Conservation (phyloP, 2,797 vertebrate genomes). For the Meda fulgida region DNA sequence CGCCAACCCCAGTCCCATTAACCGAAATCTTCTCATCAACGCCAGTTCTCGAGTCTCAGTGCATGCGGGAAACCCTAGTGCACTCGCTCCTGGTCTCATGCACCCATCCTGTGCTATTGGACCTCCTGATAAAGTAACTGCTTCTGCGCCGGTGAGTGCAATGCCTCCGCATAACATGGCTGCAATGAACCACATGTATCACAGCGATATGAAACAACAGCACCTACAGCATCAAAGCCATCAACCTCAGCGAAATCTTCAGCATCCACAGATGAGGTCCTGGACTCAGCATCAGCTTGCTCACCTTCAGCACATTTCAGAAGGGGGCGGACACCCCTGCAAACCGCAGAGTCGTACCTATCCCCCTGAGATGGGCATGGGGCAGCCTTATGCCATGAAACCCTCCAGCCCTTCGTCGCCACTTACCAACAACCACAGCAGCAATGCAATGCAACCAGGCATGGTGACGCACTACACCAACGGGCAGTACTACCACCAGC, state of each 20-base stretch:
- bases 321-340: constrained; percentile 83
- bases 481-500: constrained; percentile 93
- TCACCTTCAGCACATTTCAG: constrained; percentile 91
- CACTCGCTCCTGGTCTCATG: constrained; percentile 77
- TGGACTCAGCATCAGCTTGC: constrained; percentile 97
- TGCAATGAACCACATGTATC: constrained; percentile 87
- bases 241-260: constrained; percentile 70
- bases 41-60: constrained; percentile 96
- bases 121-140: constrained; percentile 84
- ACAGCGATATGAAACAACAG: constrained; percentile 83
- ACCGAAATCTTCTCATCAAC: constrained; percentile 97
- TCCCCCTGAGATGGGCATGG: constrained; percentile 92
- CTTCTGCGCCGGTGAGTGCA: constrained; percentile 75
- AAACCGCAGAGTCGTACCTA: constrained; percentile 87
- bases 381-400: constrained; percentile 93
- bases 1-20: constrained; percentile 98
- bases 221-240: constrained; percentile 67
- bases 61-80: constrained; percentile 82
- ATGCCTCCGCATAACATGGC: constrained; percentile 81
- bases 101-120: constrained; percentile 80
- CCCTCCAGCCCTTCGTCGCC: constrained; percentile 93
- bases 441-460: constrained; percentile 86
- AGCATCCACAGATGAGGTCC: constrained; percentile 85
- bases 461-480: constrained; percentile 89
- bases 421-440: constrained; percentile 75